Base-by-base conservation (phyloP, 1,140 invertebrate genomes). In the Lysiphlebus fabarum region DNA sequence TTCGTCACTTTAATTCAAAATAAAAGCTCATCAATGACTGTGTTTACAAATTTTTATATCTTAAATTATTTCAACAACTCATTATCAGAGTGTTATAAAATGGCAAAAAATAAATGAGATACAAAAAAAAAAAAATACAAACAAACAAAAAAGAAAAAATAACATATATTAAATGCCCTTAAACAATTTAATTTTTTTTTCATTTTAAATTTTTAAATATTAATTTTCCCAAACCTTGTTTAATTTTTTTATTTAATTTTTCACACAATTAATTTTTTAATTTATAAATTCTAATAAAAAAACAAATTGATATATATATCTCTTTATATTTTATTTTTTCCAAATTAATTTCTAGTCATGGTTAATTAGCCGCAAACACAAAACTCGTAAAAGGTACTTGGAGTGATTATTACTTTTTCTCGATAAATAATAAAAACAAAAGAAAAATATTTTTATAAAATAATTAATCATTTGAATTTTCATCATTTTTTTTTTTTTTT, bases 281-380 rank as follows among this genome's bases (percentile, higher is more conserved):
- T 26, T 26, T 26, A 49, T 10, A 49, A 49, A 49, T 34, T 49
- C 33, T 34, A 49, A 34, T 34, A 8, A 10, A 49, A 66, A 48
- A 63, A 63, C 63, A 60, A 67, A 67, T 65, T 62, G 61, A 57
- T 67, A 67, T 42, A 67, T 42, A 63, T 65, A 62, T 63, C 49
- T 57, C 49, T 26, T 58, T 55, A 42, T 59, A 56, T 64, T 62
- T 66, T 59, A 62, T 63, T 63, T 62, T 48, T 57, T 43, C 1
- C 17, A 26, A 26, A 26, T 26, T 26, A 26, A 0, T 26, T 4
- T 26, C 43, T 44, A 64, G 59, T 44, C 56, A 42, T 59, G 47
- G 47, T 58, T 49, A 48, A 49, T 49, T 49, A 11, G n/a, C 36
- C 17, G 33, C 33, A 49, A 34, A 49, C 11, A 17, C 33, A 49